Percentiles rank a stretch among this genome's conserved stretches.
phyloP scores from a whole-genome alignment of 1,140 invertebrate genomes.

The Sesamia nonagrioides region DNA sequence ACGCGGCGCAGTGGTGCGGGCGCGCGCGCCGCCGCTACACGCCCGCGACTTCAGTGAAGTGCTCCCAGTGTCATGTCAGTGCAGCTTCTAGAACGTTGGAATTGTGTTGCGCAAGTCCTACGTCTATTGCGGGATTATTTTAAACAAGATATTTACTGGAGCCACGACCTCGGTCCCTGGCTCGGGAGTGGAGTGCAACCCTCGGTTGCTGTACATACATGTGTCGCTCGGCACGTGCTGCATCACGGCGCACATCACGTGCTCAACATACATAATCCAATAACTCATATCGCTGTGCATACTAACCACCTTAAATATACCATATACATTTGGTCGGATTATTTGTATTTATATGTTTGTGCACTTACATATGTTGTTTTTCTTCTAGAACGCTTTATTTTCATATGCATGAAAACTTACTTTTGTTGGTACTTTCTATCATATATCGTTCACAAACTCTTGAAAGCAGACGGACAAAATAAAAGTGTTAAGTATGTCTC shows the following conservation, averaged over 20 bases:
- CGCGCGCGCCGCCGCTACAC: conserved; percentile 82
- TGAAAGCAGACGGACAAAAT: not conserved
- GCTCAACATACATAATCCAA: conserved; percentile 61
- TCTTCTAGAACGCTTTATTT: conserved; percentile 27
- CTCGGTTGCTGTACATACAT: conserved; percentile 62
- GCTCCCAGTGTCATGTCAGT: conserved; percentile 82
- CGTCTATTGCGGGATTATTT: conserved; percentile 84
- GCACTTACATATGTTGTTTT: conserved; percentile 35
- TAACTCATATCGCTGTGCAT: conserved; percentile 63
- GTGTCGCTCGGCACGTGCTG: conserved; percentile 63
- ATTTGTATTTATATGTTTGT: conserved; percentile 35
- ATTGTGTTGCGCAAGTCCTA: conserved; percentile 83
- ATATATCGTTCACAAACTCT: conserved; percentile 5
- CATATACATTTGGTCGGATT: conserved; percentile 18
- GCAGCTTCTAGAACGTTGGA: conserved; percentile 83
- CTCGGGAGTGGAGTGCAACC: conserved; percentile 59
- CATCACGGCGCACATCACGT: conserved; percentile 62
- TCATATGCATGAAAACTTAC: conserved; percentile 23
- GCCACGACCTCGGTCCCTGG: conserved; percentile 67
- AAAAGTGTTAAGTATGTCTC: too few relatives aligned
- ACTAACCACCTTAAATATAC: conserved; percentile 48
- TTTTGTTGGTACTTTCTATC: not conserved
- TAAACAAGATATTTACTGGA: conserved; percentile 77
- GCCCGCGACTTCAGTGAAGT: conserved; percentile 79
- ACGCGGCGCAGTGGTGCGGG: conserved; percentile 83